Evolutionary conservation across 2,888 invertebrate species (phyloP).

Genomic region (Clivina fossor): DNA sequence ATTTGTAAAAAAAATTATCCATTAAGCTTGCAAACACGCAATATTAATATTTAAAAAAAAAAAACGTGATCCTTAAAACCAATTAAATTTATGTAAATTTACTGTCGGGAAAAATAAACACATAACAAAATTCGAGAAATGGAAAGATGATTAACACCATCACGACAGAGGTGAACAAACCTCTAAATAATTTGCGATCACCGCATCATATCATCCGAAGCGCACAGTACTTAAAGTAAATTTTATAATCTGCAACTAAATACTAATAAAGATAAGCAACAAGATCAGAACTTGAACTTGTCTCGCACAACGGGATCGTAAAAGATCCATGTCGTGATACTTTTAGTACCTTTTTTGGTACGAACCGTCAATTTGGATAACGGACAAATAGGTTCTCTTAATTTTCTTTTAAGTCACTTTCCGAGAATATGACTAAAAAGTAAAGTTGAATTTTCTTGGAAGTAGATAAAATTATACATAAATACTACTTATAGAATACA

Average conservation of each 20-base stretch:
- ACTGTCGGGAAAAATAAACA: too few species aligned
- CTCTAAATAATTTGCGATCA: conserved; percentile 4
- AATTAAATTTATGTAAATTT: too few species aligned
- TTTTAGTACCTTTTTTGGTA: conserved; percentile 15
- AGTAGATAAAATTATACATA: too few species aligned
- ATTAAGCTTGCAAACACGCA: too few species aligned
- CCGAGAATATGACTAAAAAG: too few species aligned
- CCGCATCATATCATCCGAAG: conserved; percentile 14
- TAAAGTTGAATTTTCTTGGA: too few species aligned
- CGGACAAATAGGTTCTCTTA: conserved; percentile 5
- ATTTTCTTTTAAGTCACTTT: too few species aligned
- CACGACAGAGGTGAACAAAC: conserved; percentile 14
- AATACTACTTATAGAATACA: too few species aligned
- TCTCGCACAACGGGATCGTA: too few species aligned
- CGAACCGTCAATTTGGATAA: conserved; percentile 13
- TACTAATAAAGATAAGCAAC: conserved; percentile 18
- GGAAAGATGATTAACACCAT: neutral
- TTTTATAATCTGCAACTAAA: conserved; percentile 14
- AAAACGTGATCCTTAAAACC: too few species aligned
- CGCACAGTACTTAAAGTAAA: conserved; percentile 8
- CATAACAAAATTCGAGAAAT: conserved; percentile 6
- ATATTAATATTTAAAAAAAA: too few species aligned
- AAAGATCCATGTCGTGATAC: conserved; percentile 7
- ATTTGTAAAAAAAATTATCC: too few species aligned
- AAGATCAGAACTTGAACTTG: conserved; percentile 1